These are phyloP conservation scores for Drosophila anomalata DNA, from an alignment of 2,888 invertebrate species.

Conservation along the genomic window DNA sequence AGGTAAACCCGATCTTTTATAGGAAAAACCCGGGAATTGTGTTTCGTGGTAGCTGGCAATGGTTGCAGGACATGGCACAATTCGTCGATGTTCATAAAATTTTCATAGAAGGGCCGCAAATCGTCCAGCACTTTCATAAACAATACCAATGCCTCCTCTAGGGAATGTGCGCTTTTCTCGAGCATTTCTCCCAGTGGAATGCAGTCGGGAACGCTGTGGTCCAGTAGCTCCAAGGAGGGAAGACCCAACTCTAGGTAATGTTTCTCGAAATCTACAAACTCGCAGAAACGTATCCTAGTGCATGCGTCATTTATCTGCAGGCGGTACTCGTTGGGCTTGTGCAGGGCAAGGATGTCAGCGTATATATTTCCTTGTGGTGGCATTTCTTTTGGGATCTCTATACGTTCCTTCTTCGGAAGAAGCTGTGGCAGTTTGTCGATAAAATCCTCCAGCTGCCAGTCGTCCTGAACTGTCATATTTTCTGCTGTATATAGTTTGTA, in stretches of 20 bases:
- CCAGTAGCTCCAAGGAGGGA: conserved; percentile 59
- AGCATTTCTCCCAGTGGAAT: conserved; percentile 66
- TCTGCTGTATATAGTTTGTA: conserved; percentile 44
- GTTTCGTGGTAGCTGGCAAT: conserved; percentile 72
- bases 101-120: conserved; percentile 80
- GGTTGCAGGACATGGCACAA: conserved; percentile 83
- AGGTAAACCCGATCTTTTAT: conserved; percentile 80
- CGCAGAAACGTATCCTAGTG: conserved; percentile 68
- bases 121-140: conserved; percentile 76
- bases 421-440: conserved; percentile 56
- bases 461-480: conserved; percentile 43
- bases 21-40: conserved; percentile 80
- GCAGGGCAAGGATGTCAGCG: conserved; percentile 67
- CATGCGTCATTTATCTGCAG: conserved; percentile 64
- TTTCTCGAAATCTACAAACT: conserved; percentile 69
- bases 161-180: conserved; percentile 26
- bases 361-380: conserved; percentile 56
- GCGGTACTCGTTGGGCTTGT: conserved; percentile 63
- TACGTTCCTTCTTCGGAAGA: not conserved
- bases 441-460: conserved; percentile 65
- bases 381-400: too few species aligned
- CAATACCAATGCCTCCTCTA: conserved; percentile 44
- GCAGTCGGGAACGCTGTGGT: conserved; percentile 80
- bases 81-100: conserved; percentile 81
- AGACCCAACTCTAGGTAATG: conserved; percentile 77